phyloP scores from a whole-genome alignment of 2,888 invertebrate species.

The Pristionchus arcanus region DNA sequence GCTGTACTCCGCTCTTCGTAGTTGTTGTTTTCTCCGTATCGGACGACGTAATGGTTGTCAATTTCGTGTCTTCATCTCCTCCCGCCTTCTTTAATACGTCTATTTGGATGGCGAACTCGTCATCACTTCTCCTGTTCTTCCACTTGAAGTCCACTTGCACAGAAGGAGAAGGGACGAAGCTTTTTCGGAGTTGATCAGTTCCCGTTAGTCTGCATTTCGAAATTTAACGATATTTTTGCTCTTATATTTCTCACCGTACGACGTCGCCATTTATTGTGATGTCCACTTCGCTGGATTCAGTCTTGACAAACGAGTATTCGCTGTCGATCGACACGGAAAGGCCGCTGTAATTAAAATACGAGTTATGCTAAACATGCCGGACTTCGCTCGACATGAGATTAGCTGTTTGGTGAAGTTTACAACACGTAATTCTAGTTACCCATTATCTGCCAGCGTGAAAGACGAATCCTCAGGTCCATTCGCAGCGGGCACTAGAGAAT shows the following conservation, averaged over 20 bases:
- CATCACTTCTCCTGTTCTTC: background rate
- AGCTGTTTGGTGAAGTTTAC: no score
- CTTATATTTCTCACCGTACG: background rate
- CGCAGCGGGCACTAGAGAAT: background rate
- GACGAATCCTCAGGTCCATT: background rate
- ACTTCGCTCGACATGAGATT: no score
- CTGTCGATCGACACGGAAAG: background rate
- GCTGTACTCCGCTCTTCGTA: background rate
- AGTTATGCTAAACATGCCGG: no score
- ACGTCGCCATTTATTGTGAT: background rate
- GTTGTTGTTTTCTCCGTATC: background rate
- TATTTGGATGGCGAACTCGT: background rate
- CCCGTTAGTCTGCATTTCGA: background rate
- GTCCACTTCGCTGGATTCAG: background rate
- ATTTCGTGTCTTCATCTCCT: background rate
- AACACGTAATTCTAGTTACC: no score
- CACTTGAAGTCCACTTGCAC: background rate
- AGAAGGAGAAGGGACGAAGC: background rate
- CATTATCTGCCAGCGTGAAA: background rate
- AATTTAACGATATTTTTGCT: background rate
- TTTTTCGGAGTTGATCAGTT: background rate
- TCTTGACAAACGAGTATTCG: background rate
- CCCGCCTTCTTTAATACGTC: no score
- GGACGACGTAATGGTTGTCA: background rate
- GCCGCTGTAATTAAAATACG: background rate